Evolutionary conservation across 1,140 invertebrate genomes (phyloP), one percentile per base, ranked within the genome.

Genomic region (Zaprionus camerounensis): DNA sequence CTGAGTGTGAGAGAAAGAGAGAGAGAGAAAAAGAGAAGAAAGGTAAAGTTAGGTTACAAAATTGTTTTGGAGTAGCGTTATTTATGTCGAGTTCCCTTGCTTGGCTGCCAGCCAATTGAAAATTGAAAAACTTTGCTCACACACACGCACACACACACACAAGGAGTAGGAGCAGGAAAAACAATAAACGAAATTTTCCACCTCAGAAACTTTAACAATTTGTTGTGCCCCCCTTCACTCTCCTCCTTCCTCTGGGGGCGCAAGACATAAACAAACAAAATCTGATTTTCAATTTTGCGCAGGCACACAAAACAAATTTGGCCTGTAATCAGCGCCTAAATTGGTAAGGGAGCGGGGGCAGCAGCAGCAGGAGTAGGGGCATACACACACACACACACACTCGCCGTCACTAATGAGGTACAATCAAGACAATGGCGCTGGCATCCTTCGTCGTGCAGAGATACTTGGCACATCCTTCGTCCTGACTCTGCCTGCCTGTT

Each of bases 1-100:
- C 97, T 98, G 91, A 38, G 11, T 55, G 9, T 41, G 12, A 34
- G 11, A 11, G 41, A 31, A 34, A 31, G 3, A 22, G 7, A 78
- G 53, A 7, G 15, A n/a, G 15, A 17, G n/a, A 11, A 3, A 36
- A 46, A 24, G 7, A 36, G 46, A 24, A 56, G 63, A 62, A 44
- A 71, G 59, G 20, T 24, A 83, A 90, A 90, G 85, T 90, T 82
- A 57, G 76, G 81, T 90, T 82, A 57, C 73, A 58, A 87, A 82
- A 90, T 82, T 78, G 81, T 57, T 66, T 51, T 51, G 75, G 75
- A 76, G 34, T 77, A 78, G 62, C 67, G 76, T 78, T 87, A 83
- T 88, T 84, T 81, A 71, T 71, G 74, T 69, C 68, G 66, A 41
- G 38, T 61, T 51, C 20, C 38, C 55, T 72, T 41, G 65, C 36